Percentiles rank a stretch among this genome's conserved stretches.
phyloP scores from a whole-genome alignment of 2,888 invertebrate genomes.

The Ceramica pisi region DNA sequence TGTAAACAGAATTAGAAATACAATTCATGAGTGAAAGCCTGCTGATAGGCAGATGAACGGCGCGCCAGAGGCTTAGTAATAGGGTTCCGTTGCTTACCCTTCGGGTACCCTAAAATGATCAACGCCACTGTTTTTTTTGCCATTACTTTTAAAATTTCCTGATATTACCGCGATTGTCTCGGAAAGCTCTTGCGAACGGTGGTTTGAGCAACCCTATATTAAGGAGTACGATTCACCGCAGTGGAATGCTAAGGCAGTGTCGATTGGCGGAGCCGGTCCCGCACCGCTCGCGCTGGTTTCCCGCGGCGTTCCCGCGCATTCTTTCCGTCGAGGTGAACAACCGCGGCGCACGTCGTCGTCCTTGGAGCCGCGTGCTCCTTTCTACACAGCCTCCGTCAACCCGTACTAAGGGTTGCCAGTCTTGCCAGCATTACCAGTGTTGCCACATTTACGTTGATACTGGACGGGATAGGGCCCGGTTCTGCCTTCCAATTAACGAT shows the following conservation, averaged over 20 bases:
- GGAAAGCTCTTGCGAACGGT: background rate
- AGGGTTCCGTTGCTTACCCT: background rate
- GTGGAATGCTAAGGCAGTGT: slow-evolving; percentile 65
- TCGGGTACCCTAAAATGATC: background rate
- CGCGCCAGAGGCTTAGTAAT: no score
- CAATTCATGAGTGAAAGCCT: background rate
- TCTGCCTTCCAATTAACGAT: slow-evolving; percentile 52
- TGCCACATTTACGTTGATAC: slow-evolving; percentile 61
- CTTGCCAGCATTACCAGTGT: background rate
- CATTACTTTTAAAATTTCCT: background rate
- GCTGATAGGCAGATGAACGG: background rate
- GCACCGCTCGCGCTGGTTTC: slow-evolving; percentile 79
- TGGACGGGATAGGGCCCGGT: slow-evolving; percentile 48
- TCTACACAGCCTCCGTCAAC: slow-evolving; percentile 78
- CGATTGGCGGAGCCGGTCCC: slow-evolving; percentile 72
- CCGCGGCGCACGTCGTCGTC: slow-evolving; percentile 86
- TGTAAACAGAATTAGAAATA: background rate
- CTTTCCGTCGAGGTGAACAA: slow-evolving; percentile 87
- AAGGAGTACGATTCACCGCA: slow-evolving; percentile 65
- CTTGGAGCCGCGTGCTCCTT: slow-evolving; percentile 85
- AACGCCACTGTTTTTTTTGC: background rate
- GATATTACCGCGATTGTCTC: background rate
- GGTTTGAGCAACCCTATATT: background rate
- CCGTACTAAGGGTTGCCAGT: slow-evolving; percentile 58
- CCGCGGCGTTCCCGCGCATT: slow-evolving; percentile 81